Evolutionary conservation across 2,113 vertebrate genomes (phyloP).

Genomic region (Pygoscelis adeliae): DNA sequence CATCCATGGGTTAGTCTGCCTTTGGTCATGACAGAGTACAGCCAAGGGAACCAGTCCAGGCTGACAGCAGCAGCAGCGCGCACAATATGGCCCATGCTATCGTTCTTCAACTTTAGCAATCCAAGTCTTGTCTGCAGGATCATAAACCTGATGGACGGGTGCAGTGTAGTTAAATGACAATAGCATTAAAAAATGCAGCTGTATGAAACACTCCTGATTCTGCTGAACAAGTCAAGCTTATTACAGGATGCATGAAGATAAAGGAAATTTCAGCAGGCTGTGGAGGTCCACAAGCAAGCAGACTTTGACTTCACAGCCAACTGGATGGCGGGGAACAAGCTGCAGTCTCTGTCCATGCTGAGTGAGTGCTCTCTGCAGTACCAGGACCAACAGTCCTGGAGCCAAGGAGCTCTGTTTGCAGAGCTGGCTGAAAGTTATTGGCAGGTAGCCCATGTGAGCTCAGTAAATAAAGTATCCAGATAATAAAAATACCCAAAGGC

Average conservation of each 20-base stretch:
- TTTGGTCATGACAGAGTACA: not conserved
- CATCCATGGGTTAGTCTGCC: not conserved
- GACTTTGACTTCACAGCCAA: not conserved
- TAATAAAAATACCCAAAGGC: constrained; percentile 67
- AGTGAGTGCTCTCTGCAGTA: constrained; percentile 61
- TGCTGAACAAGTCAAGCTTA: not conserved
- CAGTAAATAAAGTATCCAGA: constrained; percentile 66
- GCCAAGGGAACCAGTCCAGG: not conserved
- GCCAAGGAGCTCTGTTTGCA: constrained; percentile 68
- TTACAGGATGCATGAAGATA: not conserved
- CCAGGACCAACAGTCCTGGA: constrained; percentile 64
- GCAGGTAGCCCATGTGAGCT: constrained; percentile 37
- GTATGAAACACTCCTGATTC: not conserved
- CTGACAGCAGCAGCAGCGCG: not conserved
- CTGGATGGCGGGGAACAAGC: constrained; percentile 29
- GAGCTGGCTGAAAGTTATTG: constrained; percentile 52
- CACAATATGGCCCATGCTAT: not conserved
- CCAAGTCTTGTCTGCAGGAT: not conserved
- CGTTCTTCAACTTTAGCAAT: not conserved
- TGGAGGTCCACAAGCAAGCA: not conserved
- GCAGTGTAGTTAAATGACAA: not conserved
- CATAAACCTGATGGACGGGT: not conserved
- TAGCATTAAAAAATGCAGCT: not conserved
- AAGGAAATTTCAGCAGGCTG: constrained; percentile 6
- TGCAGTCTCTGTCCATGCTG: constrained; percentile 46